A percentile compares a stretch with the other conserved stretches of the same genome.
These are phyloP conservation scores for Candoia aspera DNA, from an alignment of 2,113 vertebrate genomes.

Conservation along the genomic window DNA sequence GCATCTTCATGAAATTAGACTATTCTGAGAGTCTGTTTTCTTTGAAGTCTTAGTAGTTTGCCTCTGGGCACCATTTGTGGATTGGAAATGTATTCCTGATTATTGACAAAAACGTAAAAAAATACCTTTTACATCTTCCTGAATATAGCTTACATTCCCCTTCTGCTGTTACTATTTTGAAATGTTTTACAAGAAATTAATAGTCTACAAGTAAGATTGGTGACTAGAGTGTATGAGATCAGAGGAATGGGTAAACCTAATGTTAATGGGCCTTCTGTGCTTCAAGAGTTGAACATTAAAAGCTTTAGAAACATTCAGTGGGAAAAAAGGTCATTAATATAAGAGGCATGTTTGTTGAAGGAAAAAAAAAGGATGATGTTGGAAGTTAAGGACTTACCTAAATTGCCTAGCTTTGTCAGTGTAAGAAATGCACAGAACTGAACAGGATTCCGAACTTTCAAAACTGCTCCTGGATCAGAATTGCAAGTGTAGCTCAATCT, in stretches of 20 bases:
- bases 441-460: not conserved
- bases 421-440: not conserved
- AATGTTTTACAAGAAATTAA: slow-evolving; percentile 2
- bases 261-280: not conserved
- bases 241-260: not conserved
- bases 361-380: not conserved
- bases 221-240: not conserved
- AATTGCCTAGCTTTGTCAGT: no score
- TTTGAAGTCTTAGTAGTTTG: not conserved
- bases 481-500: not conserved
- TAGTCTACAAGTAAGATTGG: slow-evolving; percentile 15
- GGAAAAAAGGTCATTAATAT: not conserved
- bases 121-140: slow-evolving; percentile 1
- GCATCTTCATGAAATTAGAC: slow-evolving; percentile 2
- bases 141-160: not conserved
- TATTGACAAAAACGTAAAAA: slow-evolving; percentile 10
- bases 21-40: not conserved
- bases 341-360: not conserved
- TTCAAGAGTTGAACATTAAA: not conserved
- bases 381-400: not conserved
- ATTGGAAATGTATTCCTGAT: slow-evolving; percentile 19
- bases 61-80: slow-evolving; percentile 1
- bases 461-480: not conserved
- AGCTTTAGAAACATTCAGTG: not conserved
- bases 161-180: not conserved